These are phyloP conservation scores for Chiridota heheva DNA, from an alignment of 35 echinoderm and acorn worm genomes.

Conservation along the genomic window DNA sequence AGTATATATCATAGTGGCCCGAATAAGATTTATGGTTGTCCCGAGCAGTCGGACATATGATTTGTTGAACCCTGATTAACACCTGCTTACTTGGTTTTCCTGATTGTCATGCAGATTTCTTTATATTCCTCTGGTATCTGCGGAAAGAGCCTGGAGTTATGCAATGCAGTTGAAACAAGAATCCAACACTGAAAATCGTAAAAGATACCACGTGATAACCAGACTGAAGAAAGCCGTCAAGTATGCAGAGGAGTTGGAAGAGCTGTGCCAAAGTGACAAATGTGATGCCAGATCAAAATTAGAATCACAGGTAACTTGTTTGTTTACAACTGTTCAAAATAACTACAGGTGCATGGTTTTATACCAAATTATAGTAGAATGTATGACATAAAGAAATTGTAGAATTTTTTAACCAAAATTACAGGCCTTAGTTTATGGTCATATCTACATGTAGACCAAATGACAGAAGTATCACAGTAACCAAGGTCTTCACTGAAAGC, in stretches of 20 bases:
- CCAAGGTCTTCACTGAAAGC: too few relatives aligned
- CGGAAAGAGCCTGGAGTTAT: conserved; percentile 90
- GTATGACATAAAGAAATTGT: too few relatives aligned
- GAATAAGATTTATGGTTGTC: too few relatives aligned
- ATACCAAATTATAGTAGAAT: background rate
- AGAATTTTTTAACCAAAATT: too few relatives aligned
- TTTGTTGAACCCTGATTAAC: too few relatives aligned
- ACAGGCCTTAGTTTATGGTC: too few relatives aligned
- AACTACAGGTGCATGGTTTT: background rate
- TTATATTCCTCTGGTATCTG: conserved; percentile 84
- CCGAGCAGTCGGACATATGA: background rate
- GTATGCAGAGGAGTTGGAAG: conserved; percentile 84
- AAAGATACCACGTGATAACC: conserved; percentile 72
- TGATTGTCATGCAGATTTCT: conserved; percentile 58
- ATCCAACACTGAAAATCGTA: conserved; percentile 84
- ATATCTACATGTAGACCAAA: background rate
- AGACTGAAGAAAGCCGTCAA: conserved; percentile 89
- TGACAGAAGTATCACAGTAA: too few relatives aligned
- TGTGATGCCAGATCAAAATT: conserved; percentile 97
- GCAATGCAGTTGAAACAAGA: conserved; percentile 98
- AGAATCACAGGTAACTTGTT: conserved; percentile 76
- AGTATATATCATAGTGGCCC: too few relatives aligned
- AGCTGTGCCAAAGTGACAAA: conserved; percentile 70
- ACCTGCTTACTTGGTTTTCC: background rate
- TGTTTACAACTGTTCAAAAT: too few relatives aligned